These are phyloP conservation scores for Centrocercus urophasianus DNA, from an alignment of 2,113 vertebrate genomes.

Conservation along the genomic window DNA sequence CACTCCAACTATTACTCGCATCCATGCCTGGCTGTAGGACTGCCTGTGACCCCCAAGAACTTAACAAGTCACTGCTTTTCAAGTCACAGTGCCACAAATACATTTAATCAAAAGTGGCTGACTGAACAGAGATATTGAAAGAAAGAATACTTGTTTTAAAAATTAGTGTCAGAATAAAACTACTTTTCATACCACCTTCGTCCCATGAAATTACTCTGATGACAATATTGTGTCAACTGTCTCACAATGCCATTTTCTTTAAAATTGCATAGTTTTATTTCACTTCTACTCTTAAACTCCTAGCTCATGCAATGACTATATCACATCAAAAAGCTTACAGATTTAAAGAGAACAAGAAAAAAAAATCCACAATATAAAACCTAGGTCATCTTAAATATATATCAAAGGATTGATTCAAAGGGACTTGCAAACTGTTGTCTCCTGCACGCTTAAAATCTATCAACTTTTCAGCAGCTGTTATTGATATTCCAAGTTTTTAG, in stretches of 20 bases:
- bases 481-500: not conserved
- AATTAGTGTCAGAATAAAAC: not conserved
- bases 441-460: not conserved
- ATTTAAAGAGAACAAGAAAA: not conserved
- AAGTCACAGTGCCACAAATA: not conserved
- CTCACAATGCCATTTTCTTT: not conserved
- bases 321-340: not conserved
- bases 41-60: not conserved
- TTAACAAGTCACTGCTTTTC: not conserved
- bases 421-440: not conserved
- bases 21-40: accelerated
- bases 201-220: not conserved
- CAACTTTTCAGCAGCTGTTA: not conserved
- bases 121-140: not conserved
- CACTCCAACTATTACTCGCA: not conserved
- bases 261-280: not conserved
- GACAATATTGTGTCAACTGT: not conserved
- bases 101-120: not conserved
- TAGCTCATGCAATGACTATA: not conserved
- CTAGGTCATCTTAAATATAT: not conserved
- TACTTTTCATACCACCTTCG: not conserved
- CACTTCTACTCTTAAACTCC: not conserved
- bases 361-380: not conserved
- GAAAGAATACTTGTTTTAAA: not conserved
- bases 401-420: not conserved